A percentile compares a stretch with the other conserved stretches of the same genome.
Evolutionary conservation across 1,140 invertebrate genomes (phyloP).

Genomic region (roundworm (Caenorhabditis elegans)): DNA sequence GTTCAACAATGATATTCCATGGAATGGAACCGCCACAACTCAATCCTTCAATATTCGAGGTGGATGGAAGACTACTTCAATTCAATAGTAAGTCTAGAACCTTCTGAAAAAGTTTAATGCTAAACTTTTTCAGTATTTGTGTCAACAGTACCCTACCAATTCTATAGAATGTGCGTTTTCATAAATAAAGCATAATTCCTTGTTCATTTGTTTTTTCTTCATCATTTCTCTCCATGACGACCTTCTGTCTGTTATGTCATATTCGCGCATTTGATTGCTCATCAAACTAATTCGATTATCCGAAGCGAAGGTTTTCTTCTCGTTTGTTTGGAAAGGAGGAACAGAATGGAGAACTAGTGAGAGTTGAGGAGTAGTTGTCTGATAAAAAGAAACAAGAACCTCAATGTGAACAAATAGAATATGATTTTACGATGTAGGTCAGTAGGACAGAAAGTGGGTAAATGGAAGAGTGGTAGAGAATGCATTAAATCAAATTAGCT

Average conservation of each 20-base stretch:
- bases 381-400: slow-evolving; percentile 26
- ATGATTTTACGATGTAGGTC: slow-evolving; percentile 11
- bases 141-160: background rate
- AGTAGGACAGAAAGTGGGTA: background rate
- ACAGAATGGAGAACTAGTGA: background rate
- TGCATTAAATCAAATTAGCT: slow-evolving; percentile 29
- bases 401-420: background rate
- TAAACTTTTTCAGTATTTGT: background rate
- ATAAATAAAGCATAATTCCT: background rate
- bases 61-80: background rate
- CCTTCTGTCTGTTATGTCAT: slow-evolving; percentile 28
- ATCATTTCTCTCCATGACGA: background rate
- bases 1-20: slow-evolving; percentile 14
- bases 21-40: background rate
- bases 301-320: background rate
- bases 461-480: background rate
- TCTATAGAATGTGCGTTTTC: background rate
- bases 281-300: slow-evolving; percentile 28
- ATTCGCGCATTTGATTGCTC: slow-evolving; percentile 24
- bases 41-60: slow-evolving; percentile 5
- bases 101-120: background rate
- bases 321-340: background rate
- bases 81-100: background rate
- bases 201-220: background rate
- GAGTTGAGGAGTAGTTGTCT: background rate